phyloP scores from a whole-genome alignment of 37 sponge, comb jelly and placozoan genomes.

The Axinella damicornis region DNA sequence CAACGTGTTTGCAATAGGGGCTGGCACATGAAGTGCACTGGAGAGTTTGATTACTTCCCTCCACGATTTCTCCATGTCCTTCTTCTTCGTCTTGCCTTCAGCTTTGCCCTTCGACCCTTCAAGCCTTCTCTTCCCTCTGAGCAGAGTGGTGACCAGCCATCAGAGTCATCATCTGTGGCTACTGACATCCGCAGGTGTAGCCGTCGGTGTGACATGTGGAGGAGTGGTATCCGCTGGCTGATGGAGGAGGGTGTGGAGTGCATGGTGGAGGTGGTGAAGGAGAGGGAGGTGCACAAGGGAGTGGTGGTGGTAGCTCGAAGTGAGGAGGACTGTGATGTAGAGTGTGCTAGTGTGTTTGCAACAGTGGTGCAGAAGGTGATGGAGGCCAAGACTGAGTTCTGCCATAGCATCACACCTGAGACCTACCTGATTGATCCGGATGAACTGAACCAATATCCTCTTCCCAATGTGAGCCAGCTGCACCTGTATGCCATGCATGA shows the following conservation, averaged over 20 bases:
- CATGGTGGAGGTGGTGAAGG: conserved; percentile 37
- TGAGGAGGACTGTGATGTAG: neutral
- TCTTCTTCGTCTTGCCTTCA: conserved; percentile 24
- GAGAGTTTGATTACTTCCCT: conserved; percentile 21
- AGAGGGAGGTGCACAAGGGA: conserved; percentile 9
- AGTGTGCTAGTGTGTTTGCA: conserved; percentile 25
- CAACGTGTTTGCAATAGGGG: conserved; percentile 9
- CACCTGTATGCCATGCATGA: conserved; percentile 18
- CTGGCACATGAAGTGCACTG: conserved; percentile 30
- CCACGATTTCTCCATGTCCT: conserved; percentile 52
- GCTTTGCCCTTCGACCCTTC: conserved; percentile 6
- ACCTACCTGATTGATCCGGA: conserved; percentile 22
- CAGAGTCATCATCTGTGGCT: neutral
- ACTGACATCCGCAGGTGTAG: neutral
- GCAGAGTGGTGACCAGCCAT: too few relatives aligned
- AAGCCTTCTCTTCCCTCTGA: too few relatives aligned
- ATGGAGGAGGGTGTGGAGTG: conserved; percentile 40
- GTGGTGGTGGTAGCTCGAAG: conserved; percentile 29
- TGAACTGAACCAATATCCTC: neutral
- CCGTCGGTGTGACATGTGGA: conserved; percentile 48
- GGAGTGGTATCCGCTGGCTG: conserved; percentile 54
- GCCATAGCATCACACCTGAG: neutral
- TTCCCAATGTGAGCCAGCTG: neutral
- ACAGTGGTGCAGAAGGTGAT: conserved; percentile 17
- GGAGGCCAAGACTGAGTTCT: conserved; percentile 23